phyloP scores from a whole-genome alignment of 2,113 vertebrate species.

The Phaethornis superciliosus region DNA sequence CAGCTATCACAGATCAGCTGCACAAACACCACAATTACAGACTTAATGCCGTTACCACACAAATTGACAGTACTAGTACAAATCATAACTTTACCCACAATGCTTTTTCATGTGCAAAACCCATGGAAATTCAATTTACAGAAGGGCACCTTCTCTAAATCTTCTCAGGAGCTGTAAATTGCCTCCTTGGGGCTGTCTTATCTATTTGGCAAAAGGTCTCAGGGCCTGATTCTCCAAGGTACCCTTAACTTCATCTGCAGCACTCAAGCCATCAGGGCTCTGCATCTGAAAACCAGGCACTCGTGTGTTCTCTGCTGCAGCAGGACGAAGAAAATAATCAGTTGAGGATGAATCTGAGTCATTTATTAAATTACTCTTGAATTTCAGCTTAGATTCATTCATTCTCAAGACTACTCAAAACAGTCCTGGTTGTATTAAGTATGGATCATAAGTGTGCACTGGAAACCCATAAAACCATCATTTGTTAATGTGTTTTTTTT shows the following conservation, averaged over 20 bases:
- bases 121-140: constrained; percentile 40
- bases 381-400: neutral
- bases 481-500: neutral
- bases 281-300: neutral
- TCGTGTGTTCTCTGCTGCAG: neutral
- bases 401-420: neutral
- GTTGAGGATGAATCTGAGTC: neutral
- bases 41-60: constrained; percentile 48
- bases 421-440: neutral
- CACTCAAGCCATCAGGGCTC: neutral
- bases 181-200: neutral
- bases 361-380: neutral
- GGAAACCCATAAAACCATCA: neutral
- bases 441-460: neutral
- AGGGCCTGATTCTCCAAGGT: neutral
- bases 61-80: constrained; percentile 35
- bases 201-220: neutral
- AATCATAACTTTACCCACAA: constrained; percentile 44
- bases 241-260: neutral
- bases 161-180: neutral
- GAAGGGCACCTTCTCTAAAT: constrained; percentile 3
- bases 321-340: neutral
- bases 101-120: constrained; percentile 49
- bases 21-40: constrained; percentile 55
- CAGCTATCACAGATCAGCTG: constrained; percentile 63